Conservation (phyloP, 2,113 vertebrate species). For the Apus apus region DNA sequence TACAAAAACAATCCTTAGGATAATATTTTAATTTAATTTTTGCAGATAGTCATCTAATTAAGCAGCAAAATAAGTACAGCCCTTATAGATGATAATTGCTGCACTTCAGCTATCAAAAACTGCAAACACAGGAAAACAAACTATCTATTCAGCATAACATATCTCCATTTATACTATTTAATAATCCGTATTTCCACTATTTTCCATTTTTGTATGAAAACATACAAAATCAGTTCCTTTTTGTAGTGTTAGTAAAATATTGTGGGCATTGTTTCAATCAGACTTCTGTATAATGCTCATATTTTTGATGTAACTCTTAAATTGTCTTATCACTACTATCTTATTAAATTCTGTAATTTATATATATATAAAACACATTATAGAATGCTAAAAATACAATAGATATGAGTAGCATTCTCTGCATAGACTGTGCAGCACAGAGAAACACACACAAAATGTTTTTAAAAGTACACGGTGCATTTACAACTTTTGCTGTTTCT, state of each 20-base stretch:
- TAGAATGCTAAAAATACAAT: not conserved
- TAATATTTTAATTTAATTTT: not conserved
- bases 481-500: not conserved
- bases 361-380: not conserved
- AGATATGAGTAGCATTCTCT: not conserved
- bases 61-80: not conserved
- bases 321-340: not conserved
- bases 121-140: not conserved
- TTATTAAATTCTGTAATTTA: not conserved
- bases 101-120: not conserved
- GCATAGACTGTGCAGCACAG: not conserved
- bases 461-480: not conserved
- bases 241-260: not conserved
- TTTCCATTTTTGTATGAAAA: too few relatives aligned
- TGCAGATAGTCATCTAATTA: not conserved
- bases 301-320: not conserved
- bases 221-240: accelerated
- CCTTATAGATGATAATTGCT: not conserved
- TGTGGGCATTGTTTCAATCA: not conserved
- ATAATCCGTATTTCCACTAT: not conserved
- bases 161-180: not conserved
- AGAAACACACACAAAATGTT: not conserved
- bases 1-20: not conserved
- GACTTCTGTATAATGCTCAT: not conserved
- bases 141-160: not conserved